These are phyloP conservation scores for Phylloscopus trochiloides DNA, from an alignment of 2,113 vertebrate genomes.

Conservation along the genomic window DNA sequence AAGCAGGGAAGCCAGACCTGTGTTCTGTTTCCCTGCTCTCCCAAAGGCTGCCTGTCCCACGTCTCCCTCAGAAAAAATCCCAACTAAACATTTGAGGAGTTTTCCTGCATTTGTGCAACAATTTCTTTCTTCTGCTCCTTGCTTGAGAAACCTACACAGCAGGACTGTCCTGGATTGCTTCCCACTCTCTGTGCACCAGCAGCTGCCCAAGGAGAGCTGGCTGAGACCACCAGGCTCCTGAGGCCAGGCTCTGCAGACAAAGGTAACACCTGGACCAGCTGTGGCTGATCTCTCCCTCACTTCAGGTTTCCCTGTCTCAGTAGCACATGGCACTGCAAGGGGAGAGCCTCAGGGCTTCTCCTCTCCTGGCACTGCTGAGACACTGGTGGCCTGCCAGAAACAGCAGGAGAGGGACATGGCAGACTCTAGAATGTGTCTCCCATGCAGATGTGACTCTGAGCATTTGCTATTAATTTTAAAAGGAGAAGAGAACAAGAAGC, in stretches of 20 bases:
- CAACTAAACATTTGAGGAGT: background rate
- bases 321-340: background rate
- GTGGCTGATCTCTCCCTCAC: background rate
- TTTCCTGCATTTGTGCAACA: background rate
- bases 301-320: background rate
- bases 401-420: background rate
- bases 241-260: background rate
- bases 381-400: background rate
- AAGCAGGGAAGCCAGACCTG: background rate
- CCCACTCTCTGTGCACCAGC: background rate
- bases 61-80: background rate
- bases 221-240: background rate
- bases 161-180: background rate
- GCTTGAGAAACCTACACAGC: background rate
- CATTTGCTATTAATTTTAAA: background rate
- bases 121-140: background rate
- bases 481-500: background rate
- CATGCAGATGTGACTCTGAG: background rate
- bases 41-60: fast-evolving
- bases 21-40: background rate
- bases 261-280: background rate
- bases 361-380: background rate
- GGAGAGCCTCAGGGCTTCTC: background rate
- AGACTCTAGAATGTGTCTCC: background rate
- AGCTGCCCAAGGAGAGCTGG: background rate